phyloP scores from a whole-genome alignment of 2,797 vertebrate species.

The Muscicapa comitata region DNA sequence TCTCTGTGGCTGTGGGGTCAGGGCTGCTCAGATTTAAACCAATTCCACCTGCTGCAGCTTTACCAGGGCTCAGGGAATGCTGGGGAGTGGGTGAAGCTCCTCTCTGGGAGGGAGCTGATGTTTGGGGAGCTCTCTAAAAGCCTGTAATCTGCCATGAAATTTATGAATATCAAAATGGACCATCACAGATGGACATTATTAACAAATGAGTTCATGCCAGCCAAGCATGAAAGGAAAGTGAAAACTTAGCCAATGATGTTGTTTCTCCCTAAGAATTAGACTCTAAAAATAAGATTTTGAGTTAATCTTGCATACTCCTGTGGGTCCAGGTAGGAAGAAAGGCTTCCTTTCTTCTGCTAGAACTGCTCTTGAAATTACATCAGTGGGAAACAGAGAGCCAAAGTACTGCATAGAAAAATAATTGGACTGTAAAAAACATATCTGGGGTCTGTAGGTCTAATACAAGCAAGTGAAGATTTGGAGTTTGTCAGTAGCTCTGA shows the following conservation, averaged over 20 bases:
- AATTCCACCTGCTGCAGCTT: not conserved
- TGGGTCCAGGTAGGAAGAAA: not conserved
- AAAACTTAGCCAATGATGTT: not conserved
- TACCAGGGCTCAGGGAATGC: no score
- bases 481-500: not conserved
- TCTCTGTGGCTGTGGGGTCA: not conserved
- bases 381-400: fast-evolving
- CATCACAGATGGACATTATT: not conserved
- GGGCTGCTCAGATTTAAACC: fast-evolving
- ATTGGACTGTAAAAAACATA: not conserved
- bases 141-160: not conserved
- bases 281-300: not conserved
- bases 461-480: not conserved
- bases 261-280: not conserved
- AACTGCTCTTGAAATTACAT: not conserved
- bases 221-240: not conserved
- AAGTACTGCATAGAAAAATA: not conserved
- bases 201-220: slow-evolving; percentile 1
- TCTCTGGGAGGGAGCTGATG: not conserved
- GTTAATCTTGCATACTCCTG: not conserved
- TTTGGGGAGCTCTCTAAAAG: not conserved
- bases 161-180: not conserved
- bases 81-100: not conserved
- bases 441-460: not conserved
- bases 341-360: not conserved